A percentile compares a stretch with the other conserved stretches of the same genome.
Conservation (phyloP, 2,113 vertebrate genomes). For the Synchiropus splendidus region DNA sequence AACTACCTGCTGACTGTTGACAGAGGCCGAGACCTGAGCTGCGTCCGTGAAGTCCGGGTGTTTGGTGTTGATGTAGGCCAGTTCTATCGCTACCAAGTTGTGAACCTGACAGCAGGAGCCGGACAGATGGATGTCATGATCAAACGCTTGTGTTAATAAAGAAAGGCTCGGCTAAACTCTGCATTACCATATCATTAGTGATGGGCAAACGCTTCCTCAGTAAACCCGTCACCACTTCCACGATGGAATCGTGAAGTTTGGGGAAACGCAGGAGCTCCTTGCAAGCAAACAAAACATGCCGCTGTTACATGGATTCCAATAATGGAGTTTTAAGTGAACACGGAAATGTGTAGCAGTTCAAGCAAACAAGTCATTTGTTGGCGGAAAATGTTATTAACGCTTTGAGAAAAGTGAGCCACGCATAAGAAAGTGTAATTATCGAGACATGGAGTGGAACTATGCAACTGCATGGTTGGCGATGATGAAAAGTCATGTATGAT, state of each 20-base stretch:
- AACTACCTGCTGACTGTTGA: slow-evolving; percentile 72
- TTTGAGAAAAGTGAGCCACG: too few species aligned
- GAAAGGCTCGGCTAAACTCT: slow-evolving; percentile 4
- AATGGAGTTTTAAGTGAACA: too few species aligned
- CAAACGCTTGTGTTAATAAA: neutral
- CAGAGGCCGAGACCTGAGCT: slow-evolving; percentile 69
- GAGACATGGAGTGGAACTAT: too few species aligned
- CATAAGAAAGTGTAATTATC: too few species aligned
- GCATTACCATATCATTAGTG: slow-evolving; percentile 74
- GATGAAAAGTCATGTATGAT: too few species aligned
- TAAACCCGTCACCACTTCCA: slow-evolving; percentile 74
- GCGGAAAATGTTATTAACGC: too few species aligned
- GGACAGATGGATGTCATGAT: neutral
- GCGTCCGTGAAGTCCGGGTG: slow-evolving; percentile 76
- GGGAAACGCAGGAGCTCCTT: slow-evolving; percentile 76
- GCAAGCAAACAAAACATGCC: slow-evolving; percentile 9
- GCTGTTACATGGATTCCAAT: too few species aligned
- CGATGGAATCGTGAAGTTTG: slow-evolving; percentile 74
- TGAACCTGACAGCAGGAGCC: slow-evolving; percentile 59
- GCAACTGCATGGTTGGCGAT: too few species aligned
- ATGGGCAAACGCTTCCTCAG: slow-evolving; percentile 73
- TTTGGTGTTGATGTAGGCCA: slow-evolving; percentile 78
- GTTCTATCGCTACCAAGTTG: slow-evolving; percentile 73
- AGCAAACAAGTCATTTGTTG: too few species aligned
- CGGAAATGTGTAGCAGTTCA: too few species aligned